Percentiles rank a stretch among this genome's conserved stretches.
phyloP scores from a whole-genome alignment of 2,113 vertebrate genomes.

The Sturnira hondurensis region DNA sequence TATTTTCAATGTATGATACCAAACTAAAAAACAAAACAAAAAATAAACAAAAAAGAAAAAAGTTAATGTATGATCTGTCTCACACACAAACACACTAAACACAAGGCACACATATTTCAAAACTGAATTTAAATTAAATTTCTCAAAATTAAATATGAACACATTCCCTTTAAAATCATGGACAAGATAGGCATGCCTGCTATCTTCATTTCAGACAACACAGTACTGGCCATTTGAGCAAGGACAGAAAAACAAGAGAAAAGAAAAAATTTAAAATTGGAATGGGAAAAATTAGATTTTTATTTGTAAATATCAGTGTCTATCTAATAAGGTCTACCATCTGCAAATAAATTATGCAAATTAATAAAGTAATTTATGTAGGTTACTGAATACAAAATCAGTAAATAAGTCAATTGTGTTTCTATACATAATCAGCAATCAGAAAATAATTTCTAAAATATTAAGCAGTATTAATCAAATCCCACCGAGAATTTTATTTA shows the following conservation, averaged over 20 bases:
- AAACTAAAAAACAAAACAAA: too few relatives aligned
- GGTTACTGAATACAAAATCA: not conserved
- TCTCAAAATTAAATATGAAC: not conserved
- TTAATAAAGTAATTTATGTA: not conserved
- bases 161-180: not conserved
- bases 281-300: not conserved
- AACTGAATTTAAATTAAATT: too few relatives aligned
- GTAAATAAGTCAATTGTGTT: not conserved
- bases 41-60: too few relatives aligned
- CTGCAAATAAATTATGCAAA: not conserved
- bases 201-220: not conserved
- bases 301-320: not conserved
- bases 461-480: not conserved
- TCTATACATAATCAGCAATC: not conserved
- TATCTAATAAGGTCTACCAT: not conserved
- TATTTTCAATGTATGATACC: too few relatives aligned
- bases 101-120: too few relatives aligned
- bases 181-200: not conserved
- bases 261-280: not conserved
- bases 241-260: not conserved
- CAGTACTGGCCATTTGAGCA: not conserved
- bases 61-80: too few relatives aligned
- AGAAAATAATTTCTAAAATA: not conserved
- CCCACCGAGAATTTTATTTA: not conserved
- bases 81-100: too few relatives aligned